Conservation (phyloP, 2,797 vertebrate species). For the Sardinella longiceps region DNA sequence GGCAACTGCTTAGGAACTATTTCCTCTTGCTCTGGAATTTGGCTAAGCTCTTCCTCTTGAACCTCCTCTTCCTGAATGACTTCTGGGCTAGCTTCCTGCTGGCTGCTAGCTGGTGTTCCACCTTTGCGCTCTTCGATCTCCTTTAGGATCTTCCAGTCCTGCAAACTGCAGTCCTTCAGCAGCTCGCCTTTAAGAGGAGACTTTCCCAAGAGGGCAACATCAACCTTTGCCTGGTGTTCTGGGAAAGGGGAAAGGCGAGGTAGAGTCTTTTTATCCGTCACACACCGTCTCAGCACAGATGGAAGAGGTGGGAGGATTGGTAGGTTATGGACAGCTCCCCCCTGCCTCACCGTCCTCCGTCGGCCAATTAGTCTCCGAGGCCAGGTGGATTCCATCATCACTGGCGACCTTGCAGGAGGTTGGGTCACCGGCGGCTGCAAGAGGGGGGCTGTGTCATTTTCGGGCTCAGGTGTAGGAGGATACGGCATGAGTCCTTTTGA, state of each 20-base stretch:
- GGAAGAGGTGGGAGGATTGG: slow-evolving; percentile 81
- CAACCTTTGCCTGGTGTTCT: slow-evolving; percentile 63
- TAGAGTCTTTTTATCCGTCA: slow-evolving; percentile 71
- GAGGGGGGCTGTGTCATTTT: slow-evolving; percentile 75
- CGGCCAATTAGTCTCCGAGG: slow-evolving; percentile 76
- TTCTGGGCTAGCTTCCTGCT: slow-evolving; percentile 45
- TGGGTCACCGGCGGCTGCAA: slow-evolving; percentile 68
- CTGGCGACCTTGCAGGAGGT: slow-evolving; percentile 58
- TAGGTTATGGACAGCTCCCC: slow-evolving; percentile 78
- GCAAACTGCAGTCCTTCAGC: slow-evolving; percentile 67
- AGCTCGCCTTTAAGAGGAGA: slow-evolving; percentile 50
- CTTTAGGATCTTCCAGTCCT: slow-evolving; percentile 75
- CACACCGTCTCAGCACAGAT: slow-evolving; percentile 68
- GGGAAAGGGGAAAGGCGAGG: slow-evolving; percentile 64
- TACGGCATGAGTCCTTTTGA: slow-evolving; percentile 38
- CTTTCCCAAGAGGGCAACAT: slow-evolving; percentile 62
- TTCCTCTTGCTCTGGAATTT: slow-evolving; percentile 21
- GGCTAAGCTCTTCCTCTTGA: slow-evolving; percentile 47
- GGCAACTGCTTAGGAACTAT: slow-evolving; percentile 31
- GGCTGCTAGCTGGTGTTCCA: slow-evolving; percentile 31
- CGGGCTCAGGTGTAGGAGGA: slow-evolving; percentile 64
- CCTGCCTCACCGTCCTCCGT: slow-evolving; percentile 79
- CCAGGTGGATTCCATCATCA: slow-evolving; percentile 80
- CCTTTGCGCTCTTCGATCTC: slow-evolving; percentile 66
- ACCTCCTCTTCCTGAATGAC: slow-evolving; percentile 43